phyloP scores from a whole-genome alignment of 1,140 invertebrate genomes.

The Phymastichus coffea region DNA sequence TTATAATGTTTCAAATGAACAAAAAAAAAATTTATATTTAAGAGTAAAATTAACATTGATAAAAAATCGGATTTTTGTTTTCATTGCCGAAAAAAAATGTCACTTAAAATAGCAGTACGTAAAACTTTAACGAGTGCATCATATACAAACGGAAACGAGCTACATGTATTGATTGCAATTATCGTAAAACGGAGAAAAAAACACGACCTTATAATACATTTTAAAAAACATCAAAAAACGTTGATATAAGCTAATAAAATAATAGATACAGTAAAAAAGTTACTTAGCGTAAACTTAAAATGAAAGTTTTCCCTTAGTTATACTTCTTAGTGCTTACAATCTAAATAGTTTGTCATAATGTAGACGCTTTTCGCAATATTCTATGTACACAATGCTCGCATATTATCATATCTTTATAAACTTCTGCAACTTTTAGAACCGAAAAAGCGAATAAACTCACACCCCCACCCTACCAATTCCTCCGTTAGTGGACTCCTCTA shows the following conservation, averaged over 20 bases:
- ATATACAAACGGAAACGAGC: conserved; percentile 6
- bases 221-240: conserved; percentile 19
- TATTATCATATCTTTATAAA: conserved; percentile 17
- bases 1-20: background rate
- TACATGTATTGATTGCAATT: background rate
- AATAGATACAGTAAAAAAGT: conserved; percentile 14
- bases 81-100: background rate
- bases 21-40: too few relatives aligned
- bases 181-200: conserved; percentile 15
- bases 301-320: background rate
- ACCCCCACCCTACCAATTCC: conserved; percentile 17
- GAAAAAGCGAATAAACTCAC: conserved; percentile 5
- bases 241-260: conserved; percentile 22
- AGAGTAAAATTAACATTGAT: too few relatives aligned
- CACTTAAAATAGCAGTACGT: background rate
- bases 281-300: too few relatives aligned
- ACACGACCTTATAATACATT: conserved; percentile 14
- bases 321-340: conserved; percentile 1
- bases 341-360: conserved; percentile 7
- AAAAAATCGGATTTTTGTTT: background rate
- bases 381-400: conserved; percentile 18
- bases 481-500: conserved; percentile 36
- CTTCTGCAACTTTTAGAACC: conserved; percentile 19
- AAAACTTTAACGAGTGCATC: conserved; percentile 12
- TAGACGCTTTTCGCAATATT: conserved; percentile 8